Base-by-base conservation (phyloP, 2,888 invertebrate genomes). In the Cynaeus angustus region DNA sequence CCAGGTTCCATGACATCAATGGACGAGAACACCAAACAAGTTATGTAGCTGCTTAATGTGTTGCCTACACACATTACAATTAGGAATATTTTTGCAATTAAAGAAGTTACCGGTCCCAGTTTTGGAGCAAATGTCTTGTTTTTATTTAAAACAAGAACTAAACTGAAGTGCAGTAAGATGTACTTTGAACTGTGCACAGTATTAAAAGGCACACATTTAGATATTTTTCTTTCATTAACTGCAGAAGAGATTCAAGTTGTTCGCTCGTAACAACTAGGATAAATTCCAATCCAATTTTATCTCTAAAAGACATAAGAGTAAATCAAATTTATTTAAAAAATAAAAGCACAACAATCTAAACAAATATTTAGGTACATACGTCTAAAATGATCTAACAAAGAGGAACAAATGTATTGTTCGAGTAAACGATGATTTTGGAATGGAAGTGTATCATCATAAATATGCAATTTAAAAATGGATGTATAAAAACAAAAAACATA, bases 271-370 rank as follows among this genome's bases (percentile, higher is more conserved):
- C n/a, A n/a, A n/a, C n/a, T n/a, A n/a, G n/a, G n/a, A n/a, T n/a
- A n/a, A n/a, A n/a, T n/a, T n/a, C n/a, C n/a, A n/a, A n/a, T n/a
- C n/a, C n/a, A n/a, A n/a, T n/a, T n/a, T n/a, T n/a, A n/a, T n/a
- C n/a, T n/a, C n/a, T n/a, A n/a, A n/a, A n/a, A n/a, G n/a, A n/a
- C n/a, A n/a, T n/a, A n/a, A 21, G 21, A 21, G 21, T 33, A 46
- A 59, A 59, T 46, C 33, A 14, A 46, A 50, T 61, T 67, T 67
- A 50, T 50, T 67, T 67, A 43, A 67, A 67, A 67, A 50, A 59
- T 67, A 59, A 30, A 67, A 67, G 67, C 67, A 67, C 59, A 67
- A 56, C 56, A 66, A 37, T 66, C 66, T 56, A 66, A 66, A 56
- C 46, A 66, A 53, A 53, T 53, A 45, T 53, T 41, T 65, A 53